A percentile compares a stretch with the other conserved stretches of the same genome.
Conservation (phyloP, 2,797 vertebrate genomes). For the Propithecus deckenii region DNA sequence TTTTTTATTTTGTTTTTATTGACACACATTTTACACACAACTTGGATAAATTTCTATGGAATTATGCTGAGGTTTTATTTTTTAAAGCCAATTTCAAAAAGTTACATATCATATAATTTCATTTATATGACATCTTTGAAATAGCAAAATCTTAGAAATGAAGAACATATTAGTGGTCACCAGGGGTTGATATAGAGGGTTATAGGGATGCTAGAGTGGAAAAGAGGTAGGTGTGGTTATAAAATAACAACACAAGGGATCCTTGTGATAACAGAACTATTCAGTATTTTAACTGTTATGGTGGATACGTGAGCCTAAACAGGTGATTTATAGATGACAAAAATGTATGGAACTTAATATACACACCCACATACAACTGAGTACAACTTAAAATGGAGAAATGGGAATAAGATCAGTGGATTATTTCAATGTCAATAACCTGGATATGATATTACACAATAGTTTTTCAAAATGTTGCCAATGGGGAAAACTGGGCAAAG, state of each 20-base stretch:
- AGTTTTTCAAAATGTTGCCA: neutral
- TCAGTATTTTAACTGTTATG: neutral
- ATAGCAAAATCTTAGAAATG: neutral
- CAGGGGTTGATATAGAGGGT: neutral
- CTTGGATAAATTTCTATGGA: neutral
- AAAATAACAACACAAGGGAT: neutral
- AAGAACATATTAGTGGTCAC: neutral
- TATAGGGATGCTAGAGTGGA: neutral
- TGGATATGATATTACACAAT: neutral
- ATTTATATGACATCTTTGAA: slow-evolving; percentile 30
- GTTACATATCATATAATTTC: neutral
- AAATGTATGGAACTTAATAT: neutral
- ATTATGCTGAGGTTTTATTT: neutral
- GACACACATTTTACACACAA: neutral
- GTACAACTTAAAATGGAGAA: slow-evolving; percentile 2
- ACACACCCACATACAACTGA: neutral
- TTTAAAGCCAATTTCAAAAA: neutral
- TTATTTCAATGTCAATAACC: neutral
- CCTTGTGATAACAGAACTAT: neutral
- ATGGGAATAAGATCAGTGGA: neutral
- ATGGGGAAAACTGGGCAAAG: neutral
- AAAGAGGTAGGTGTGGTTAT: neutral
- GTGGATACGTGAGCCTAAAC: neutral
- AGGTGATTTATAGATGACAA: neutral
- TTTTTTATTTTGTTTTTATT: neutral